These are phyloP conservation scores for Poeciliopsis gracilis DNA, from an alignment of 2,797 vertebrate species.

Conservation along the genomic window DNA sequence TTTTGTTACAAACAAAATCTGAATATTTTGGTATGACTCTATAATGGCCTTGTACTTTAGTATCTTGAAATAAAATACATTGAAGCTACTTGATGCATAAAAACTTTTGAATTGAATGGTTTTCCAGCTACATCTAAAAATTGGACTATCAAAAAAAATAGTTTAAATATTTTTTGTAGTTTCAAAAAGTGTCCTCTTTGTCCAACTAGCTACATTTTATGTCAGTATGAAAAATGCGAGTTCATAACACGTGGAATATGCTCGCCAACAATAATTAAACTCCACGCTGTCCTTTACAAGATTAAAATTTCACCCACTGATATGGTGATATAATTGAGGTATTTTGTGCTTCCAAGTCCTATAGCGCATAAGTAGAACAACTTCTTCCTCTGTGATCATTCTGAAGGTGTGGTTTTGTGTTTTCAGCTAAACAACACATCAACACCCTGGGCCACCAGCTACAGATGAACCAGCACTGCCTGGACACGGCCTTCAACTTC, in stretches of 20 bases:
- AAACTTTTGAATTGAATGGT: neutral
- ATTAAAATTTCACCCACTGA: neutral
- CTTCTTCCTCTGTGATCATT: neutral
- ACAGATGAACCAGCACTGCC: constrained; percentile 94
- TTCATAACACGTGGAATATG: neutral
- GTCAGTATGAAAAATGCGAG: neutral
- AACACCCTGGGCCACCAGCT: constrained; percentile 92
- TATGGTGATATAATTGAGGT: neutral
- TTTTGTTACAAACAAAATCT: neutral
- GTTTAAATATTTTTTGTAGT: too few relatives aligned
- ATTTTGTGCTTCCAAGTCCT: neutral
- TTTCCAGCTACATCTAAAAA: neutral
- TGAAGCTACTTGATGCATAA: neutral
- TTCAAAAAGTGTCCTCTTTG: neutral
- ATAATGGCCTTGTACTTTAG: neutral
- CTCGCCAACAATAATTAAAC: neutral
- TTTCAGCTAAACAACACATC: constrained; percentile 88
- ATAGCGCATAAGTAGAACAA: neutral
- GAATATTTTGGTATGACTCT: neutral
- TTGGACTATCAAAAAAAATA: too few relatives aligned
- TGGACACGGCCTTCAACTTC: constrained; percentile 97
- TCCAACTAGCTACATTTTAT: neutral
- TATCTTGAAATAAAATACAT: neutral
- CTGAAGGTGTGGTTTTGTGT: neutral
- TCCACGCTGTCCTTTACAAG: neutral